Base-by-base conservation (phyloP, 2,797 vertebrate genomes). In the Danio kyathit region DNA sequence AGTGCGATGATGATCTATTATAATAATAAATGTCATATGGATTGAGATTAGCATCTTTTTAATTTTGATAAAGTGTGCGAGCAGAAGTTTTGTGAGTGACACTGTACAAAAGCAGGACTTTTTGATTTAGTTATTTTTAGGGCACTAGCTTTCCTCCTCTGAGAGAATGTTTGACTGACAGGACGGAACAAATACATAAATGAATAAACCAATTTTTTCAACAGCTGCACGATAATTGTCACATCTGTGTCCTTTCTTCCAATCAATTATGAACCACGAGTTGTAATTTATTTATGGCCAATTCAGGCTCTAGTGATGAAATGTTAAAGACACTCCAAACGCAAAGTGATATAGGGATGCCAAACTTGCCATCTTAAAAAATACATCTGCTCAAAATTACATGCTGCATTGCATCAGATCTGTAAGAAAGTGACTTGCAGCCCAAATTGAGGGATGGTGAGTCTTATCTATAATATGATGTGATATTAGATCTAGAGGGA, bases 1-100 rank as follows among this genome's bases (percentile, higher is more conserved):
- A 90, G 88, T 86, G 88, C 85, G 81, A 64, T 74, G 90, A 91
- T 92, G 92, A 91, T 92, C 84, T 81, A 87, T 91, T 88, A 88
- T 85, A 79, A 89, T 91, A 88, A 92, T 89, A 61, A 90, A 92
- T 82, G 90, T 82, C 89, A 89, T 90, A 88, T 91, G 89, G 87
- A 91, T 89, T 76, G 85, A 88, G 90, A 41, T 72, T 79, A 74
- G 82, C 70, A 56, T 74, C 59, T 79, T 71, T 80, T 73, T 70
- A 72, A 63, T 65, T 76, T 46, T 66, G 70, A 74, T 77, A 85
- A 49, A 80, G 72, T 5, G 49, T 43, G 40, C 29, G 41, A 74
- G 40, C 52, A 52, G 66, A 74, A 76, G 66, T 69, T 83, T 43
- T 14, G 5, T 29, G 29, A 48, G 46, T 48, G 46, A 48, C 12